A percentile compares a stretch with the other conserved stretches of the same genome.
Conservation (phyloP, 53 echinoderm and acorn worm genomes). For the Luidia sarsii region DNA sequence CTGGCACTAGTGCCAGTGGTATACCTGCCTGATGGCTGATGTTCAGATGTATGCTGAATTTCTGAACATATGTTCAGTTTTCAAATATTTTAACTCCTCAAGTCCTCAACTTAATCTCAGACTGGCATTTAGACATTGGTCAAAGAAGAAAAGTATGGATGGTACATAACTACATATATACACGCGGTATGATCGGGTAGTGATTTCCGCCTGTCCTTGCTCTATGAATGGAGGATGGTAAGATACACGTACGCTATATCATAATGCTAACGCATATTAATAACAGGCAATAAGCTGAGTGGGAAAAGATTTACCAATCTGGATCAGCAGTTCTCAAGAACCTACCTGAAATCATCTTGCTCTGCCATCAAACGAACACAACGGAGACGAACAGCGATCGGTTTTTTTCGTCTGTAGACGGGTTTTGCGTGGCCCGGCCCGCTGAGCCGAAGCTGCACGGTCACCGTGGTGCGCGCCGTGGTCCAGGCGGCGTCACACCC, state of each 20-base stretch:
- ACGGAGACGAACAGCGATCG: background rate
- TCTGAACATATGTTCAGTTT: too few relatives aligned
- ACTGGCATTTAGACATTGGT: too few relatives aligned
- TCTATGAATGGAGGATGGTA: too few relatives aligned
- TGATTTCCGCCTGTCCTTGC: too few relatives aligned
- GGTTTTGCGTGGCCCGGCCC: slow-evolving; percentile 8
- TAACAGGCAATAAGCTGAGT: background rate
- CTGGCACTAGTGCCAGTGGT: too few relatives aligned
- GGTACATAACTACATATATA: too few relatives aligned
- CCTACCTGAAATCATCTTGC: slow-evolving; percentile 47
- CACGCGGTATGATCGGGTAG: background rate
- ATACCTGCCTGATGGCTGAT: too few relatives aligned
- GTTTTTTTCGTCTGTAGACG: background rate
- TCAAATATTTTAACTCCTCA: too few relatives aligned
- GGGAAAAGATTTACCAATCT: background rate
- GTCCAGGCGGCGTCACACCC: slow-evolving; percentile 36
- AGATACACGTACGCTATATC: background rate
- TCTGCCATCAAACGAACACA: slow-evolving; percentile 16
- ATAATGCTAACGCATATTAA: background rate
- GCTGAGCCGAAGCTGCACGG: background rate
- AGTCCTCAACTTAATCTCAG: too few relatives aligned
- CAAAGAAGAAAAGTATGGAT: too few relatives aligned
- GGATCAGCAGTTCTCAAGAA: too few relatives aligned
- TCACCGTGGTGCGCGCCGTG: background rate
- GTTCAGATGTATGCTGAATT: too few relatives aligned